Evolutionary conservation across 2,113 vertebrate genomes (phyloP).

Genomic region (Amphilophus citrinellus): DNA sequence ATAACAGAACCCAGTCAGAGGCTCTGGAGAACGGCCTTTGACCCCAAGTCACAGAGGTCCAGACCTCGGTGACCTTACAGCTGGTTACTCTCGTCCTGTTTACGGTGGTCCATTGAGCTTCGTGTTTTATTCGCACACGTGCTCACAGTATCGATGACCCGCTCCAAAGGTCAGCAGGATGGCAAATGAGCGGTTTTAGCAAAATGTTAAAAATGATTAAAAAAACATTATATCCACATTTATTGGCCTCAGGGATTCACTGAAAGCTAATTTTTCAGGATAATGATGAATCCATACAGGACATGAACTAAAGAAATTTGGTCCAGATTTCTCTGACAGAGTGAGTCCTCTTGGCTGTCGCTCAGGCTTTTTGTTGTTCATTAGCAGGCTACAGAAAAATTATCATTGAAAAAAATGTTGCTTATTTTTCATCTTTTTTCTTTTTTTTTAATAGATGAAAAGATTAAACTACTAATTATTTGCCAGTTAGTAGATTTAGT

Average conservation of each 20-base stretch:
- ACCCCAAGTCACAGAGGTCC: not conserved
- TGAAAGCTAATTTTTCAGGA: accelerated
- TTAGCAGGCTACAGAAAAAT: not conserved
- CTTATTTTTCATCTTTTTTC: not conserved
- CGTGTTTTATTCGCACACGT: not conserved
- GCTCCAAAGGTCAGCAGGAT: accelerated
- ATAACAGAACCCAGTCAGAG: too few relatives aligned
- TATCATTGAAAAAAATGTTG: accelerated
- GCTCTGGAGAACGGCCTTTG: too few relatives aligned
- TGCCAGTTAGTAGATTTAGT: too few relatives aligned
- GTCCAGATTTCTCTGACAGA: not conserved
- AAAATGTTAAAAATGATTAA: accelerated
- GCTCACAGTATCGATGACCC: not conserved
- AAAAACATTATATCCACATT: not conserved
- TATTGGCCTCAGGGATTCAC: not conserved
- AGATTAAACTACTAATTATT: too few relatives aligned
- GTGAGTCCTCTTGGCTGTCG: not conserved
- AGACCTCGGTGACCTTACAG: not conserved
- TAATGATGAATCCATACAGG: not conserved
- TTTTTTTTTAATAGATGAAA: not conserved
- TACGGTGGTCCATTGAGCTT: accelerated
- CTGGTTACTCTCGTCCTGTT: not conserved
- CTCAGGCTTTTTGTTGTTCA: not conserved
- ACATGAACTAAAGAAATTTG: accelerated
- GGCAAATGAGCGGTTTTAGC: not conserved